Evolutionary conservation across 2,113 vertebrate species (phyloP), one percentile per base, ranked within the genome.

Genomic region (Climacteris rufus): DNA sequence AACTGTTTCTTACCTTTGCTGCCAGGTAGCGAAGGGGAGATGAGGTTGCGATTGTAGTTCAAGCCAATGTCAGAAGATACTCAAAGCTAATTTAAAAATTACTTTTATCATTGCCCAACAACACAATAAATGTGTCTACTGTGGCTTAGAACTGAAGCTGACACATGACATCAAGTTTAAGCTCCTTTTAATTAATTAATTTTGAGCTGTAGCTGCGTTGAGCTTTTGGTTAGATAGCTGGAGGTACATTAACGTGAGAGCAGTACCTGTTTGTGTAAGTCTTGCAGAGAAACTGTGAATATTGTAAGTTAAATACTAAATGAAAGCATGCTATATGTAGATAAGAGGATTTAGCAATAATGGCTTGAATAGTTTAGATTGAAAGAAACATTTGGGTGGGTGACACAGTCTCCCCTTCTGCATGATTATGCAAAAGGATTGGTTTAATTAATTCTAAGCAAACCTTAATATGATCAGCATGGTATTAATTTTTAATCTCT

Each of bases 401-500:
- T 90, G 84, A 91, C 84, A 79, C 39, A 12, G 13, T 78, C 52
- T 85, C 31, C 72, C 64, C 54, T 91, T 86, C 31, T 49, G n/a
- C 56, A 9, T 78, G 56, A 90, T 94, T 83, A 93, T 92, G 83
- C 39, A 59, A 87, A 80, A 93, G 76, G 90, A 92, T 88, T 94
- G 85, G 54, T 49, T 95, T 96, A 94, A 95, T 97, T 94, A 96
- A 88, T 96, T 93, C 88, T 93, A 83, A 93, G 86, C 31, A 94
- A 96, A 81, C 90, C 52, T 92, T 96, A 95, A 93, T 95, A 63
- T 93, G 94, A 96, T 97, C 92, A 95, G 79, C 47, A 15, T 37
- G 74, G 85, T 88, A 96, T 95, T 94, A 96, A 94, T 91, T 94
- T 95, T 95, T 95, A 95, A 96, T 95, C 94, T 93, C 44, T 66